phyloP scores from a whole-genome alignment of 2,888 invertebrate species.

The Drosophila mettleri region DNA sequence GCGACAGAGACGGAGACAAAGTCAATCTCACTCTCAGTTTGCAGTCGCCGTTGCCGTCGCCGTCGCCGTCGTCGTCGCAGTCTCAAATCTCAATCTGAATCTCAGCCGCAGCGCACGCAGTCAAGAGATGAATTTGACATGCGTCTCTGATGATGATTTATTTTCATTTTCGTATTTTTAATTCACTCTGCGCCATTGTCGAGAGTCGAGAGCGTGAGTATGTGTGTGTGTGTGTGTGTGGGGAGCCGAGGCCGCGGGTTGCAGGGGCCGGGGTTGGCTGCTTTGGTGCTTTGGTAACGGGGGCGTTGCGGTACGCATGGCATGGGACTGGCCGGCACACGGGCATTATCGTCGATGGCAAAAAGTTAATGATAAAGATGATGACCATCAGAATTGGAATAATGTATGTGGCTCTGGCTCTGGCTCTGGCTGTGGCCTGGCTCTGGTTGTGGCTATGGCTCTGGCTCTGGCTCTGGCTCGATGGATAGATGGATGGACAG shows the following conservation, averaged over 20 bases:
- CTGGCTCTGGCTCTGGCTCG: constrained; percentile 45
- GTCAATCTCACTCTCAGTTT: constrained; percentile 9
- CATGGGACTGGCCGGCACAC: constrained; percentile 34
- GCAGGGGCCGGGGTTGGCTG: neutral
- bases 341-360: constrained; percentile 72
- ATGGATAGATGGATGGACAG: constrained; percentile 57
- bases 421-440: constrained; percentile 12
- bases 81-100: constrained; percentile 32
- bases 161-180: constrained; percentile 75
- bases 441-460: constrained; percentile 42
- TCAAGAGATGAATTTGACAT: constrained; percentile 74
- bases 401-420: constrained; percentile 53
- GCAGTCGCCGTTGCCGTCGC: constrained; percentile 1
- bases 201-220: constrained; percentile 37
- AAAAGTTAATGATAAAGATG: constrained; percentile 76
- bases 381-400: constrained; percentile 77
- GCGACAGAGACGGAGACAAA: neutral
- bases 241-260: neutral
- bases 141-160: constrained; percentile 77
- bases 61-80: constrained; percentile 23
- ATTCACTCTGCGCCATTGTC: constrained; percentile 76
- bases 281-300: constrained; percentile 18
- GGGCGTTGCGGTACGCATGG: constrained; percentile 39
- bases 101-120: constrained; percentile 50
- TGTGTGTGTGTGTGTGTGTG: constrained; percentile 3